These are phyloP conservation scores for Lasiommata megera DNA, from an alignment of 2,888 invertebrate species.

Conservation along the genomic window DNA sequence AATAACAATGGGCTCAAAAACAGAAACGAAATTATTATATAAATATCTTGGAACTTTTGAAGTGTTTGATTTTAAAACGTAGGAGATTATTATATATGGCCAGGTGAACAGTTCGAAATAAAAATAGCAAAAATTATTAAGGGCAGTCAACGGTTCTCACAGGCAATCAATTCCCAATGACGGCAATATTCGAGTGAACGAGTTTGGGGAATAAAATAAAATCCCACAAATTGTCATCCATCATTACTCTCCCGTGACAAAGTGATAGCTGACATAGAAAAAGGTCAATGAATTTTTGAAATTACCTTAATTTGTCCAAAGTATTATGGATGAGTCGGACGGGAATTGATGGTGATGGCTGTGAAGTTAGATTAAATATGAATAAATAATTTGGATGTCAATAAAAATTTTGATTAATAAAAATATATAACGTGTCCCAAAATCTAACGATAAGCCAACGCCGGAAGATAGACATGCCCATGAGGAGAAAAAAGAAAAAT, in stretches of 20 bases:
- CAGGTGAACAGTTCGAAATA: not conserved
- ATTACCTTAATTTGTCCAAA: slow-evolving; percentile 38
- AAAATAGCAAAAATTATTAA: slow-evolving; percentile 31
- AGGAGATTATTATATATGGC: not conserved
- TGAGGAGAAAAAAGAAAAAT: too few species aligned
- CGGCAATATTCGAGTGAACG: slow-evolving; percentile 49
- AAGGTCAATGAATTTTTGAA: slow-evolving; percentile 58
- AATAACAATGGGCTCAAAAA: too few species aligned
- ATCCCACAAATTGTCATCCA: slow-evolving; percentile 60
- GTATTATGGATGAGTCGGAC: slow-evolving; percentile 27
- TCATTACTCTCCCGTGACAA: slow-evolving; percentile 56
- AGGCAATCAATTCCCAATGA: slow-evolving; percentile 65
- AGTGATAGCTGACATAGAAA: slow-evolving; percentile 54
- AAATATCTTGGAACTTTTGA: too few species aligned
- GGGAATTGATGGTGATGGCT: slow-evolving; percentile 20
- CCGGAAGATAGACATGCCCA: too few species aligned
- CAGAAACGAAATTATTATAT: too few species aligned
- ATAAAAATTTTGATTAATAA: too few species aligned
- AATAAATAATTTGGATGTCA: too few species aligned
- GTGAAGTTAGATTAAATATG: slow-evolving; percentile 7
- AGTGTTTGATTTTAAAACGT: too few species aligned
- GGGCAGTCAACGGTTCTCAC: slow-evolving; percentile 43
- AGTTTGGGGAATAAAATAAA: slow-evolving; percentile 53
- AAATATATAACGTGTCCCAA: too few species aligned
- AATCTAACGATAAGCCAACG: too few species aligned